Base-by-base conservation (phyloP, 2,797 vertebrate genomes). In the Anniella stebbinsi region DNA sequence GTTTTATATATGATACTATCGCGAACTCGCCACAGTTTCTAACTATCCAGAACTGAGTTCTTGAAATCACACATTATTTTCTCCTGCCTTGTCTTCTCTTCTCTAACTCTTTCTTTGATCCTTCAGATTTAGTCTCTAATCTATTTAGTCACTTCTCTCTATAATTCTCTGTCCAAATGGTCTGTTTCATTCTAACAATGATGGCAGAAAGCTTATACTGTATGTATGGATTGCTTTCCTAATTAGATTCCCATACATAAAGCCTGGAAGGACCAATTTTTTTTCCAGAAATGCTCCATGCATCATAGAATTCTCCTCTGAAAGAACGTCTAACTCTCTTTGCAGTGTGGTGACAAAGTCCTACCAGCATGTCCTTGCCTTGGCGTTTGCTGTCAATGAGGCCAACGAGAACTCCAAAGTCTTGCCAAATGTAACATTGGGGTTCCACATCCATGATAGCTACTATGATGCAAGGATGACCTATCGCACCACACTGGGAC, bases 401-500 rank as follows among this genome's bases (percentile, higher is more conserved):
- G 17, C 75, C 51, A 86, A 86, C 3, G 33, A 75, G 72, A 60
- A 41, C n/a, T 25, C 70, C 21, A 75, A 60, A 0, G 57, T 86
- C 13, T 36, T 86, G 51, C 70, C 84, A 13, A 86, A 86, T 2
- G 25, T 86, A 23, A 75, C 84, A 30, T 45, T 86, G 30, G 84
- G 84, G n/a, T 86, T 57, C 51, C 70, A 60, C 84, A 60, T 86
- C 70, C 38, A 17, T 18, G 84, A 86, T 54, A 86, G 84, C 51
- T 86, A 60, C 84, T 75, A 86, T 60, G 33, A 75, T 75, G 84
- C 36, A 23, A 86, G 25, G 51, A 86, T 86, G 84, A 86, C 84
- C 51, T 86, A 86, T 3, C 70, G 25, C 1, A 60, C 23, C 51
- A 86, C 7, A 10, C 6, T 86, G n/a, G 51, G 30, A 4, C 23